Evolutionary conservation across 2,113 vertebrate genomes (phyloP), one percentile per base, ranked within the genome.

Genomic region (Isichthys henryi): DNA sequence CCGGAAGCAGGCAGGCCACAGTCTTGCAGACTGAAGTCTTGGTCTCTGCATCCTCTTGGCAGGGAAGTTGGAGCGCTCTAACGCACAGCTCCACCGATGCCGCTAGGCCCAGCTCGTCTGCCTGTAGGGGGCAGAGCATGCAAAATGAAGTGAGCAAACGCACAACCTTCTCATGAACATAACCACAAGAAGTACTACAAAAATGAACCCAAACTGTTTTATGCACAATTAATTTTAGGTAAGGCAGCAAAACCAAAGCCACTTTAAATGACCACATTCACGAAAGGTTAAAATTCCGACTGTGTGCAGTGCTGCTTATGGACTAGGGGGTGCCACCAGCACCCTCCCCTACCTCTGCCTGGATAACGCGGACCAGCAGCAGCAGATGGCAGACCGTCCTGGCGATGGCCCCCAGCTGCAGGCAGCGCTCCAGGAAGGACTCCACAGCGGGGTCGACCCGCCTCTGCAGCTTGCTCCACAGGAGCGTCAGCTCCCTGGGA

Each of bases 391-490:
- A 96, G 52, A 97, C 96, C 0, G 97, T 99, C 95, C 97, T 99
- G 88, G 98, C 97, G 92, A 99, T 98, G 92, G 98, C 97, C 89
- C 97, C 98, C 90, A 99, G 97, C 91, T 99, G 98, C 93, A 98
- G 98, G 95, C 98, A 99, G 87, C 98, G 96, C 92, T 99, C 98
- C 92, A 99, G 93, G 91, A 99, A 98, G 49, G 97, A 98, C 88
- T 96, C 95, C 91, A 97, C 93, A 23, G 98, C 98, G 52, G 97
- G 95, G 91, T 99, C 98, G 2, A 98, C 96, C 93, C 97, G 98
- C 94, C 96, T 97, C 92, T 99, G 98, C 90, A 99, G 94, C 92
- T 99, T 99, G 94, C 98, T 99, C 98, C 98, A 99, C 92, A 98
- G 96, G 7, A 98, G 95, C 0, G 96, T 98, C 94, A 99, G 94